A percentile compares a stretch with the other conserved stretches of the same genome.
Conservation (phyloP, 2,113 vertebrate species). For the Gadus macrocephalus region DNA sequence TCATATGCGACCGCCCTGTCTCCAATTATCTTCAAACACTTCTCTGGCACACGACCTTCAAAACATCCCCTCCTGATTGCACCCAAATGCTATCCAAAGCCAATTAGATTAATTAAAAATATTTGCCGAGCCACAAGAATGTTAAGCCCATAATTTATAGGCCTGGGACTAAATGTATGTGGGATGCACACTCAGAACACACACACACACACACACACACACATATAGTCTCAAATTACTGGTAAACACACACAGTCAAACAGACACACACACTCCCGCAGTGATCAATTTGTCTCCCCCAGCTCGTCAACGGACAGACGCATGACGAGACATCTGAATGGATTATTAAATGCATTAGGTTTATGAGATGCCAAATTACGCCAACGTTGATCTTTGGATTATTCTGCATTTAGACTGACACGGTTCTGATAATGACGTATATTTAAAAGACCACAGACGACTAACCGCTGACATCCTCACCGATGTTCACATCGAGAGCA, state of each 20-base stretch:
- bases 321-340: not conserved
- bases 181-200: conserved; percentile 41
- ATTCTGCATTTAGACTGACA: not conserved
- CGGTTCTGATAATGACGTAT: not conserved
- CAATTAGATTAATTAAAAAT: conserved; percentile 79
- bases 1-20: conserved; percentile 50
- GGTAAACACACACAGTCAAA: conserved; percentile 1
- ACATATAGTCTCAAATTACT: conserved; percentile 23
- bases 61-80: conserved; percentile 75
- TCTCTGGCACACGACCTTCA: conserved; percentile 71
- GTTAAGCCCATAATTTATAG: conserved; percentile 69
- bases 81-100: conserved; percentile 75
- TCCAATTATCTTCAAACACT: conserved; percentile 79
- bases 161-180: conserved; percentile 56
- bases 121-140: conserved; percentile 76
- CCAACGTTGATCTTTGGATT: conserved; percentile 46
- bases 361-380: conserved; percentile 43
- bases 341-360: not conserved
- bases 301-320: conserved; percentile 29
- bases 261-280: conserved; percentile 6
- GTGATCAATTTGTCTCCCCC: conserved; percentile 30
- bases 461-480: conserved; percentile 5
- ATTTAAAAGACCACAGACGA: conserved; percentile 12
- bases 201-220: conserved; percentile 43
- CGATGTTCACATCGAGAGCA: conserved; percentile 50